Conservation (phyloP, 2,797 vertebrate genomes). For the Galagoides demidoff region DNA sequence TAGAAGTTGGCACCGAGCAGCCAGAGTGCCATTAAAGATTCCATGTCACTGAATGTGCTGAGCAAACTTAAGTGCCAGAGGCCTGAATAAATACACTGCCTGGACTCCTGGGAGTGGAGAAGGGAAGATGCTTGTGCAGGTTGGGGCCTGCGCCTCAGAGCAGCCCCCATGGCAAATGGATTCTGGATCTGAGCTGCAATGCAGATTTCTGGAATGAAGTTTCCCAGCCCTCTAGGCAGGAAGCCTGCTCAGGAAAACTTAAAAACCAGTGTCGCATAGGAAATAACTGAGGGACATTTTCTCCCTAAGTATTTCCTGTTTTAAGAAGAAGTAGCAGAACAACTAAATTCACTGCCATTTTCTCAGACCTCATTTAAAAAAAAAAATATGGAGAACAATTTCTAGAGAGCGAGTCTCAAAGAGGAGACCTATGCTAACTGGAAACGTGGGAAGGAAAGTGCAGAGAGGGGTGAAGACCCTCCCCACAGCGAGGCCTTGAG, state of each 20-base stretch:
- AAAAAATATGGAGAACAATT: background rate
- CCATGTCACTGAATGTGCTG: background rate
- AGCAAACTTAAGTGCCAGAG: background rate
- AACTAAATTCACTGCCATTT: background rate
- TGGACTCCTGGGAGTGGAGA: background rate
- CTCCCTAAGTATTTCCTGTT: constrained; percentile 41
- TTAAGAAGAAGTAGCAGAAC: constrained; percentile 62
- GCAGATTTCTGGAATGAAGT: constrained; percentile 41
- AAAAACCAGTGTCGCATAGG: constrained; percentile 2
- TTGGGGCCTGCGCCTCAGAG: background rate
- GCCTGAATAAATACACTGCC: background rate
- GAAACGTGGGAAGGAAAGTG: background rate
- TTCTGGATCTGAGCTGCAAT: background rate
- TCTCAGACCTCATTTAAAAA: background rate
- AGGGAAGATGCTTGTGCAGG: background rate
- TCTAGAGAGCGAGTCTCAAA: background rate
- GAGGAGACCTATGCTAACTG: background rate
- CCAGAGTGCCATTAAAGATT: constrained; percentile 37
- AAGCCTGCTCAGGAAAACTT: constrained; percentile 62
- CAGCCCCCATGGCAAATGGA: background rate
- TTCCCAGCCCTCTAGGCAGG: background rate
- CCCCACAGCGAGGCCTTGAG: too few species aligned
- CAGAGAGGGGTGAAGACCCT: background rate
- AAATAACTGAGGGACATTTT: constrained; percentile 53
- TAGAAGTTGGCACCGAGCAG: background rate